phyloP scores from a whole-genome alignment of 2,888 invertebrate genomes.

The Clostera curtula region DNA sequence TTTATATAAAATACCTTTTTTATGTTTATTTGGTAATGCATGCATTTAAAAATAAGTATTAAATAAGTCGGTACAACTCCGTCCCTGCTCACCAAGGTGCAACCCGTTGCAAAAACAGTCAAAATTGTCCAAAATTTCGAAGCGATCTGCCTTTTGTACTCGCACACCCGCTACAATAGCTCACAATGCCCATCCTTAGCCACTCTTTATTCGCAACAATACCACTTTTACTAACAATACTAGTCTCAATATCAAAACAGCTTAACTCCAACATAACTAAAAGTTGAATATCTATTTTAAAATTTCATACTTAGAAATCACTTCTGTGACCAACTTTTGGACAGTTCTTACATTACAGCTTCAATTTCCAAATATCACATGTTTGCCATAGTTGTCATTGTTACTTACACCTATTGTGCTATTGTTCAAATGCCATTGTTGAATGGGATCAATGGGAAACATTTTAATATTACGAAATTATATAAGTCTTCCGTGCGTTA shows the following conservation, averaged over 20 bases:
- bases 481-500: conserved; percentile 67
- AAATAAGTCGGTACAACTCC: conserved; percentile 22
- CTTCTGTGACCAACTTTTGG: conserved; percentile 2
- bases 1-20: too few relatives aligned
- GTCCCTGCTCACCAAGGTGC: conserved; percentile 59
- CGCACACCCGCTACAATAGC: conserved; percentile 70
- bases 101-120: conserved; percentile 70
- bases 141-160: conserved; percentile 63
- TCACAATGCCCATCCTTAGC: conserved; percentile 70
- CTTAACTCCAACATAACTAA: conserved; percentile 10
- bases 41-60: too few relatives aligned
- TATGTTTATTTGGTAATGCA: too few relatives aligned
- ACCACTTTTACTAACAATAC: conserved; percentile 62
- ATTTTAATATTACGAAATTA: conserved; percentile 75
- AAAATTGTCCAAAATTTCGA: conserved; percentile 71
- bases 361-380: conserved; percentile 51
- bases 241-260: conserved; percentile 12
- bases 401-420: conserved; percentile 68
- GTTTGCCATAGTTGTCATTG: conserved; percentile 72
- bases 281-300: conserved; percentile 15
- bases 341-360: conserved; percentile 17
- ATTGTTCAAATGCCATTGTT: conserved; percentile 61
- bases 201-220: conserved; percentile 66
- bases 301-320: conserved; percentile 1
- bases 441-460: conserved; percentile 66